Conservation (phyloP, 2,888 invertebrate genomes). For the Macrosiphum euphorbiae region DNA sequence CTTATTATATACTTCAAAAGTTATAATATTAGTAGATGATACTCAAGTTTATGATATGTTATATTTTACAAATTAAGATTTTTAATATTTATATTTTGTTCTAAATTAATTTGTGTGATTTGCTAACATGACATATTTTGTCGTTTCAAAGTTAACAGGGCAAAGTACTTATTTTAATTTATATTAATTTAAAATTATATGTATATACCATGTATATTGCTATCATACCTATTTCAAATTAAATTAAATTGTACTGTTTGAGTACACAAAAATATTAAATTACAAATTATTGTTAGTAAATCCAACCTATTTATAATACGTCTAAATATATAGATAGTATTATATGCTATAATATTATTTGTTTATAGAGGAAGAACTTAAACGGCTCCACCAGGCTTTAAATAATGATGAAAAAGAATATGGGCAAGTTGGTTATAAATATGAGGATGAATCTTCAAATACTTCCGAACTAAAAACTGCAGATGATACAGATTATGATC, state of each 20-base stretch:
- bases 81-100: background rate
- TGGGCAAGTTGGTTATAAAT: conserved; percentile 84
- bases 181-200: background rate
- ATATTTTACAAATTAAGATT: background rate
- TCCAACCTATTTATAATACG: background rate
- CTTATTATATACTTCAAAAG: background rate
- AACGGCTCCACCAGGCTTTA: conserved; percentile 83
- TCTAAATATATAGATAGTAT: background rate
- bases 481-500: conserved; percentile 70
- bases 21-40: no score
- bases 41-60: background rate
- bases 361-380: conserved; percentile 85
- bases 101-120: background rate
- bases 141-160: background rate
- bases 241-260: background rate
- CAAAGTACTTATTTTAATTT: background rate
- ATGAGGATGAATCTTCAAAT: conserved; percentile 73
- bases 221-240: background rate
- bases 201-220: background rate
- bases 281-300: background rate
- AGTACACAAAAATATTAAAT: background rate
- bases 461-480: conserved; percentile 71
- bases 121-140: background rate
- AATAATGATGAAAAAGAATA: conserved; percentile 71
- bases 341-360: background rate